Conservation (phyloP, 2,888 invertebrate species). For the Nebria salina region DNA sequence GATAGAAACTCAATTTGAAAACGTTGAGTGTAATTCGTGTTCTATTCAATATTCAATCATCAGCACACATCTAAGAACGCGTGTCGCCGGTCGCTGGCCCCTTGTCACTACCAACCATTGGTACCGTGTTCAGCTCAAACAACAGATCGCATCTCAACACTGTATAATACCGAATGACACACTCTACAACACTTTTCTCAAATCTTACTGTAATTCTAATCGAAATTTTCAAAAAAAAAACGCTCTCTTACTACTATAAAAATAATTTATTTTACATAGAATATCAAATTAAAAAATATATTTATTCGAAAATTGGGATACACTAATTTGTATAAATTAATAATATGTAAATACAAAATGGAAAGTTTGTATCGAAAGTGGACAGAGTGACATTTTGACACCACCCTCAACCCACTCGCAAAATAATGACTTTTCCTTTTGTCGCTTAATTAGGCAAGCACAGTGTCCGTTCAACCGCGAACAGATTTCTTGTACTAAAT, state of each 20-base stretch:
- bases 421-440: not conserved
- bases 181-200: not conserved
- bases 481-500: not conserved
- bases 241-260: not conserved
- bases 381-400: not conserved
- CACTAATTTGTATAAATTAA: not conserved
- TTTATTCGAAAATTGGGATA: not conserved
- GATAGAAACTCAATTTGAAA: not conserved
- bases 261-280: not conserved
- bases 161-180: constrained; percentile 1
- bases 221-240: not conserved
- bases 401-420: not conserved
- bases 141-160: constrained; percentile 1
- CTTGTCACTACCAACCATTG: not conserved
- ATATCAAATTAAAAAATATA: not conserved
- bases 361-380: not conserved
- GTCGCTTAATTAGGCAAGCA: not conserved
- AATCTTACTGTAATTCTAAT: not conserved
- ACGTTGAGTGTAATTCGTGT: not conserved
- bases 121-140: not conserved
- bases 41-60: not conserved
- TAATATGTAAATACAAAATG: not conserved
- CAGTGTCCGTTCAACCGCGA: not conserved
- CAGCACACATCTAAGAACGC: constrained; percentile 1
- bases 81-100: not conserved